phyloP scores from a whole-genome alignment of 2,888 invertebrate genomes.

The Apantesis nais region DNA sequence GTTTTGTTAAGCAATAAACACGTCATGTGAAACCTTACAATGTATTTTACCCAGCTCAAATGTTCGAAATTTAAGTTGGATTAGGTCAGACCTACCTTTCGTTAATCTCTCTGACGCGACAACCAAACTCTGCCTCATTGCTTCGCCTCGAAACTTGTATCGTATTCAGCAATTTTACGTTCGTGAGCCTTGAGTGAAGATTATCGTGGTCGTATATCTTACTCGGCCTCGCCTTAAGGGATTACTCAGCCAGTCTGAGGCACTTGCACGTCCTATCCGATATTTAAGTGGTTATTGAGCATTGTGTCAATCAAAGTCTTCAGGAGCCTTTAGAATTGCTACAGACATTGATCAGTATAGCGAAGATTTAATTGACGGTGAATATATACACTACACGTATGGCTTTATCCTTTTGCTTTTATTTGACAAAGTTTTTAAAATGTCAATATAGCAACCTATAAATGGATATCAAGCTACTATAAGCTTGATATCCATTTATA shows the following conservation, averaged over 20 bases:
- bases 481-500: no score
- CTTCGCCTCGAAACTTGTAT: constrained; percentile 47
- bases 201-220: constrained; percentile 69
- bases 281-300: constrained; percentile 51
- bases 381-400: background rate
- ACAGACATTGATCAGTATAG: constrained; percentile 17
- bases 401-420: background rate
- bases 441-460: background rate
- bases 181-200: constrained; percentile 64
- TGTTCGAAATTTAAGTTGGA: constrained; percentile 28
- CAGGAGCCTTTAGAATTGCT: constrained; percentile 24
- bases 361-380: background rate
- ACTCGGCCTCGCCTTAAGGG: constrained; percentile 56
- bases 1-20: background rate
- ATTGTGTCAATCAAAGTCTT: constrained; percentile 50
- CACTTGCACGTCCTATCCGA: constrained; percentile 54
- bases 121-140: constrained; percentile 27
- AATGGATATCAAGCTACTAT: no score
- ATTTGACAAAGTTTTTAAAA: background rate
- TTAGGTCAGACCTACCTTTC: constrained; percentile 22
- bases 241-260: constrained; percentile 57
- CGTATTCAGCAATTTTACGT: constrained; percentile 66
- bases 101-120: constrained; percentile 38
- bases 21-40: constrained; percentile 26
- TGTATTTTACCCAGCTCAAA: constrained; percentile 19